Evolutionary conservation across 1,140 invertebrate genomes (phyloP).

Genomic region (Drosophila navojoa): DNA sequence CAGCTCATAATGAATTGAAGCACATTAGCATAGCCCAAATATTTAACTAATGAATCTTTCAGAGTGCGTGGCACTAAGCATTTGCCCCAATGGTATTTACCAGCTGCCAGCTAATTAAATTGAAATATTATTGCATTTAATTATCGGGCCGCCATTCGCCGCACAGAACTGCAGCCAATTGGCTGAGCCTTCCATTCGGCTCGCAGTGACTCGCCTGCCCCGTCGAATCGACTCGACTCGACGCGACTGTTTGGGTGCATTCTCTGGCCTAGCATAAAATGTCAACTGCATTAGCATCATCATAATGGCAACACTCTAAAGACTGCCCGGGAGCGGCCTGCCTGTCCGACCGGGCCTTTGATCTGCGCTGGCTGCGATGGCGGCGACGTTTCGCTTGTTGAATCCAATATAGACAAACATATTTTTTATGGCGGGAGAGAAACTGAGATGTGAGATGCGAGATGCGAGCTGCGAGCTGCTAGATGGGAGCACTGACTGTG

Average conservation of each 20-base stretch:
- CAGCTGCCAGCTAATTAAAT: conserved; percentile 74
- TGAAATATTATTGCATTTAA: conserved; percentile 75
- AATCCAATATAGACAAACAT: conserved; percentile 68
- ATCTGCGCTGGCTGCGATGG: conserved; percentile 52
- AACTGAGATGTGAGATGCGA: neutral
- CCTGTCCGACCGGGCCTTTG: conserved; percentile 50
- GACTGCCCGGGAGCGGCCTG: conserved; percentile 25
- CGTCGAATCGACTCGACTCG: neutral
- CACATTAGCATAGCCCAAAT: conserved; percentile 54
- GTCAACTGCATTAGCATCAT: conserved; percentile 78
- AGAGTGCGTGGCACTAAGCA: conserved; percentile 47
- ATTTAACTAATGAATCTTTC: conserved; percentile 66
- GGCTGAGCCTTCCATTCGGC: conserved; percentile 15
- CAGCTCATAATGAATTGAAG: conserved; percentile 38
- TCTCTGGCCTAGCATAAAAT: conserved; percentile 61
- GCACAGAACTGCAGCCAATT: conserved; percentile 3
- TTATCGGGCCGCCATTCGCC: conserved; percentile 45
- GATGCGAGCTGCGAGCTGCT: neutral
- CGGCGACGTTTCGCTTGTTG: conserved; percentile 66
- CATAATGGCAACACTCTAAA: conserved; percentile 68
- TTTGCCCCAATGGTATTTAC: conserved; percentile 41
- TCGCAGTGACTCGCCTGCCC: neutral
- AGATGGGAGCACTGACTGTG: conserved; percentile 9
- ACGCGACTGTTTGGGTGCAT: conserved; percentile 24
- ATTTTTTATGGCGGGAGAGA: conserved; percentile 47